These are phyloP conservation scores for Lithodes maja DNA, from an alignment of 2,888 invertebrate genomes.

Conservation along the genomic window DNA sequence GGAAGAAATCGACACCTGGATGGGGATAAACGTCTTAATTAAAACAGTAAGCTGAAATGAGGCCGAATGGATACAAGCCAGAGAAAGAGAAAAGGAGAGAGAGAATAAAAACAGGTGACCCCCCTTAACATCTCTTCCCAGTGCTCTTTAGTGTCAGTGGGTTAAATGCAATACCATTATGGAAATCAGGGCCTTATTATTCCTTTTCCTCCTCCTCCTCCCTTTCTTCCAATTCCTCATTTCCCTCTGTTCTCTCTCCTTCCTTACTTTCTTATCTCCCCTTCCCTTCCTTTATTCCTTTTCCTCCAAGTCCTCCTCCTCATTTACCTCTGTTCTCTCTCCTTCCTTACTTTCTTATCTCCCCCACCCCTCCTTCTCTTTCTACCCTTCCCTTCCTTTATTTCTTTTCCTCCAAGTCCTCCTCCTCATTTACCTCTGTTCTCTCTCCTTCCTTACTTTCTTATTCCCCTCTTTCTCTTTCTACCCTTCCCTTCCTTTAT, in stretches of 20 bases:
- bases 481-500: conserved; percentile 11
- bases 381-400: not conserved
- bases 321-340: not conserved
- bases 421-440: conserved; percentile 16
- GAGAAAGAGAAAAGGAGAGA: too few relatives aligned
- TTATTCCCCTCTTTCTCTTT: conserved; percentile 40
- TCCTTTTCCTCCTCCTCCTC: not conserved
- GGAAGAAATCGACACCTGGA: too few relatives aligned
- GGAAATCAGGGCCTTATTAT: not conserved
- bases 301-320: not conserved
- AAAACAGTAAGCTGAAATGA: too few relatives aligned
- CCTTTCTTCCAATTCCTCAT: not conserved
- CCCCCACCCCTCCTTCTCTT: not conserved
- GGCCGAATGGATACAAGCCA: too few relatives aligned
- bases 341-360: not conserved
- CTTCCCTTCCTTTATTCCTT: not conserved
- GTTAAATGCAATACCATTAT: too few relatives aligned
- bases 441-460: conserved; percentile 41
- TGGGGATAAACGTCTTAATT: too few relatives aligned
- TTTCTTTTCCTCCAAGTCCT: conserved; percentile 28
- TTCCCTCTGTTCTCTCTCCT: not conserved
- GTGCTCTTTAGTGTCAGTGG: too few relatives aligned
- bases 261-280: too few relatives aligned
- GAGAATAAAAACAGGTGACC: too few relatives aligned
- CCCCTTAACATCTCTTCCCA: too few relatives aligned